Conservation (phyloP, 2,113 vertebrate species). For the Melanerpes aurifrons region DNA sequence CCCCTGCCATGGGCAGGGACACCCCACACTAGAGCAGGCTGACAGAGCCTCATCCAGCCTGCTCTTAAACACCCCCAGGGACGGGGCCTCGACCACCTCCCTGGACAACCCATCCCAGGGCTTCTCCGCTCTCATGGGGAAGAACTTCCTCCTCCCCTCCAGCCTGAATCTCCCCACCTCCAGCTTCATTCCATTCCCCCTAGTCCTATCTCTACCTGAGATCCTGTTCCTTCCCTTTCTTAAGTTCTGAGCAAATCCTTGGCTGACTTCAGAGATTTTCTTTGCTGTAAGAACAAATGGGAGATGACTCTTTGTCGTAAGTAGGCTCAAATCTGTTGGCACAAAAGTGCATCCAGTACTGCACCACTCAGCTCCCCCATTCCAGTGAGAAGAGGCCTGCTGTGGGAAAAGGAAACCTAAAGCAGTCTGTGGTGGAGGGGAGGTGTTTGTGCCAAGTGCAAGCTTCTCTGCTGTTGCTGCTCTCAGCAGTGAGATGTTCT, state of each 20-base stretch:
- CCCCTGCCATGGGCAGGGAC: too few relatives aligned
- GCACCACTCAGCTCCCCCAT: background rate
- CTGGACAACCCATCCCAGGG: too few relatives aligned
- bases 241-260: background rate
- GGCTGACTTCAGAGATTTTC: background rate
- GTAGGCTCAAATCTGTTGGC: background rate
- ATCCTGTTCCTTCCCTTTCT: background rate
- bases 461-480: accelerated
- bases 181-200: too few relatives aligned
- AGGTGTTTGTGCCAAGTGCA: background rate
- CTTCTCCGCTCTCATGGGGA: too few relatives aligned
- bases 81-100: too few relatives aligned
- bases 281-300: background rate
- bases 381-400: background rate
- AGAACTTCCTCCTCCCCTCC: too few relatives aligned
- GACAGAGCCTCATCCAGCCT: too few relatives aligned
- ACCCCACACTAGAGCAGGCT: too few relatives aligned
- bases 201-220: too few relatives aligned
- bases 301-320: background rate
- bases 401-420: background rate
- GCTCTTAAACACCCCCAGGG: too few relatives aligned
- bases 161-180: too few relatives aligned
- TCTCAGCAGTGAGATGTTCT: background rate
- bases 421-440: background rate
- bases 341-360: background rate